Base-by-base conservation (phyloP, 2,797 vertebrate genomes). In the Hybognathus amarus region DNA sequence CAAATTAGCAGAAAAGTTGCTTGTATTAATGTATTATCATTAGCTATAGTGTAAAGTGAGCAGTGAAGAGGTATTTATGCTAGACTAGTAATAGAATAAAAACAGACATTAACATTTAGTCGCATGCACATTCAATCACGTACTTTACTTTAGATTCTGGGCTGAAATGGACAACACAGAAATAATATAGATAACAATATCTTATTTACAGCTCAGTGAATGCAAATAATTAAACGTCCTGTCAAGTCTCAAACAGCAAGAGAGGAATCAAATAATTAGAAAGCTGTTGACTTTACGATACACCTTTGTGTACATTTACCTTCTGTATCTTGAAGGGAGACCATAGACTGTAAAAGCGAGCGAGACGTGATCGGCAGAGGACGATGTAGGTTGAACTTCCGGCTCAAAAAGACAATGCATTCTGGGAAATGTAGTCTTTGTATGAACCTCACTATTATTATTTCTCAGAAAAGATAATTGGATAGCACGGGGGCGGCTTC, bases 351-450 rank as follows among this genome's bases (percentile, higher is more conserved):
- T 30, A 33, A 33, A 3, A 33, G 36, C 22, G 30, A 33, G 36
- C 22, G 15, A 45, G 54, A 68, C 5, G 13, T 47, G 4, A 61
- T 47, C 54, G 4, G 52, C 52, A 71, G 42, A 45, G 18, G 12
- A 33, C 5, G 38, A 59, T 15, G 10, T 20, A 17, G 12, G 59
- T 47, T 68, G 11, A 9, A 63, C 66, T 83, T 83, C 74, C 66
- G 64, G 52, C 4, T 22, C n/a, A n/a, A n/a, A n/a, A n/a, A 1
- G 30, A 2, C 17, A 61, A 20, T 24, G 66, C 22, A 70, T 83
- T 77, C 27, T 83, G 82, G 82, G 82, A 36, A 77, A 47, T 50
- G 52, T 36, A 77, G 64, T 83, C 7, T 63, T 69, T 61, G 12
- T 4, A 13, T 9, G 6, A n/a, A n/a, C 13, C 20, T 42, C 17